Conservation (phyloP, 2,888 invertebrate genomes). For the Zhuqinia jingwanae region DNA sequence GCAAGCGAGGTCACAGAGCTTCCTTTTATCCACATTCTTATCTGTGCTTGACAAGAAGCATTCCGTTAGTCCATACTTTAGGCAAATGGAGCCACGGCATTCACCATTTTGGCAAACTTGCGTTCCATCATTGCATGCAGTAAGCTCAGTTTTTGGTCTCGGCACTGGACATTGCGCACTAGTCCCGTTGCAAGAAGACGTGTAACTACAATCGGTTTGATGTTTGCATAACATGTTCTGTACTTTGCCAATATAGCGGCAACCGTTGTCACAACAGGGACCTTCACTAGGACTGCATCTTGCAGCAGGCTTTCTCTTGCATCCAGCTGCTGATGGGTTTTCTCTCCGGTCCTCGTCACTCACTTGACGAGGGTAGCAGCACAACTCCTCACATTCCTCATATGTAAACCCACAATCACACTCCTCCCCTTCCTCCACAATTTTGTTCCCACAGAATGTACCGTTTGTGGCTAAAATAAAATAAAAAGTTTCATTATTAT, state of each 20-base stretch:
- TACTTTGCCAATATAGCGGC: conserved; percentile 87
- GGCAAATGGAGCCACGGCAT: conserved; percentile 97
- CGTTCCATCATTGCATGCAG: conserved; percentile 96
- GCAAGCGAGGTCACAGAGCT: conserved; percentile 98
- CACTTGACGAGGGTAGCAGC: conserved; percentile 94
- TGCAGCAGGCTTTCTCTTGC: conserved; percentile 88
- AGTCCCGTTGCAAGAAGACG: conserved; percentile 91
- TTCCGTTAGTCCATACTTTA: conserved; percentile 95
- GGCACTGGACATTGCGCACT: conserved; percentile 94
- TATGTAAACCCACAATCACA: conserved; percentile 98
- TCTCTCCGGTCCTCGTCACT: conserved; percentile 86
- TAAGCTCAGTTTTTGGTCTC: conserved; percentile 88
- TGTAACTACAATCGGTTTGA: conserved; percentile 94
- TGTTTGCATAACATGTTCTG: conserved; percentile 88
- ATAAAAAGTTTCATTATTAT: neutral
- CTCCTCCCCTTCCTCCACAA: conserved; percentile 98
- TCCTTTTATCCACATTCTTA: conserved; percentile 89
- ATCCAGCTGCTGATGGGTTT: conserved; percentile 89
- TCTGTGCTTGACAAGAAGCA: conserved; percentile 95
- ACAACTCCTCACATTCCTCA: conserved; percentile 94
- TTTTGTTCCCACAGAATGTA: conserved; percentile 99
- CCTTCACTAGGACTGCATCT: conserved; percentile 98
- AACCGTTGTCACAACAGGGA: conserved; percentile 94
- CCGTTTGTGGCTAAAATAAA: conserved; percentile 86
- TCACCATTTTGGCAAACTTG: conserved; percentile 93